Evolutionary conservation across 64 coral and sea anemone genomes (phyloP).

Genomic region (Acropora yongei): DNA sequence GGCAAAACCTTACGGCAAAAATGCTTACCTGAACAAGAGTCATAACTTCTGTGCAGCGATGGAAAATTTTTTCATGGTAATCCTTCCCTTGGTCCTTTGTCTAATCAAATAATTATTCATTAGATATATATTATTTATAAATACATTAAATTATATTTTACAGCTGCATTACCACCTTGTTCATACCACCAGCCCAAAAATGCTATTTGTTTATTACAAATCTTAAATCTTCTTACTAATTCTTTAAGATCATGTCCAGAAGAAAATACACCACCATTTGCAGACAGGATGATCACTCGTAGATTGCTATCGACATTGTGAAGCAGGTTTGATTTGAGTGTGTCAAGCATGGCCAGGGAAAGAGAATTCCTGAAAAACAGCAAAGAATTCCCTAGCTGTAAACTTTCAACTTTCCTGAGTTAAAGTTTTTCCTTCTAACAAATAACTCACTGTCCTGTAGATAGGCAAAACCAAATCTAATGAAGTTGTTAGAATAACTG

Average conservation of each 20-base stretch:
- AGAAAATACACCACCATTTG: conserved; percentile 92
- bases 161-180: no score
- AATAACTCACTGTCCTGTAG: no score
- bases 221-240: conserved; percentile 56
- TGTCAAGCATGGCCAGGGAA: conserved; percentile 83
- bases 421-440: no score
- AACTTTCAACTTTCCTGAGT: no score
- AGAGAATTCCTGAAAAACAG: conserved; percentile 76
- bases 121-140: no score
- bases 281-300: conserved; percentile 90
- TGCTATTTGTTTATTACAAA: no score
- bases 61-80: conserved; percentile 76
- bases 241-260: conserved; percentile 98
- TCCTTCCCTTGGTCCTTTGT: conserved; percentile 73
- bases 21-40: conserved; percentile 62
- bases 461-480: no score
- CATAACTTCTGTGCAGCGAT: conserved; percentile 89
- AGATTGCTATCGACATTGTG: conserved; percentile 73
- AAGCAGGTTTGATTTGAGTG: conserved; percentile 79
- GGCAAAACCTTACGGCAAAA: no score
- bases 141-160: no score
- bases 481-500: no score
- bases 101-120: neutral
- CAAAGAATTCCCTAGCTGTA: no score
- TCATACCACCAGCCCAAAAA: no score